A percentile compares a stretch with the other conserved stretches of the same genome.
These are phyloP conservation scores for Harpalus rubripes DNA, from an alignment of 2,888 invertebrate genomes.

Conservation along the genomic window DNA sequence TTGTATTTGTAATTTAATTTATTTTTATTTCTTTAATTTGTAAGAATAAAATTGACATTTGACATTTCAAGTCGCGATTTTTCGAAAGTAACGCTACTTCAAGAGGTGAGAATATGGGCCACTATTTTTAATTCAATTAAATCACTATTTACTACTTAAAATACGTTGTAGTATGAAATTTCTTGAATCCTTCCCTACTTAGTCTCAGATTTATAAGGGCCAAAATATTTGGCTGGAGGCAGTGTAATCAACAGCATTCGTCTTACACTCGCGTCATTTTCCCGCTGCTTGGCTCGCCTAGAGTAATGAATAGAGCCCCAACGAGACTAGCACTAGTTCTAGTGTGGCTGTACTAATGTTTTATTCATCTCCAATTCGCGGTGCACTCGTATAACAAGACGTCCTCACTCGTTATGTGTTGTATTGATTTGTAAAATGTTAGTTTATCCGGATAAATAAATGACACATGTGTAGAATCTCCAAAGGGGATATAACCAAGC, in stretches of 20 bases:
- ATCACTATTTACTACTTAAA: too few species aligned
- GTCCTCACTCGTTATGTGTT: slow-evolving; percentile 12
- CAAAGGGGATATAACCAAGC: too few species aligned
- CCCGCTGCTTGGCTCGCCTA: background rate
- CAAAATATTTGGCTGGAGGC: background rate
- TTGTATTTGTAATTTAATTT: too few species aligned
- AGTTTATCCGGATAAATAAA: background rate
- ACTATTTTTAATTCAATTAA: too few species aligned
- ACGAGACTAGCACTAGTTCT: background rate
- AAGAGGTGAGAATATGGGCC: too few species aligned
- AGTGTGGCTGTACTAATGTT: slow-evolving; percentile 16
- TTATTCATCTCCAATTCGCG: slow-evolving; percentile 15
- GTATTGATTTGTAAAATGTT: slow-evolving; percentile 36
- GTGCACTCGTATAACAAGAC: slow-evolving; percentile 39
- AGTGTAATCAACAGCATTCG: slow-evolving; percentile 34
- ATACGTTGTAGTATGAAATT: background rate
- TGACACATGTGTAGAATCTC: background rate
- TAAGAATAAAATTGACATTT: too few species aligned
- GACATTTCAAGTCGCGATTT: too few species aligned
- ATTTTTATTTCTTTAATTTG: too few species aligned
- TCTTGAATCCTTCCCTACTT: background rate
- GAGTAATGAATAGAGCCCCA: slow-evolving; percentile 37
- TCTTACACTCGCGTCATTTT: slow-evolving; percentile 25
- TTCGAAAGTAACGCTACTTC: too few species aligned
- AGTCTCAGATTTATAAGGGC: slow-evolving; percentile 8